phyloP scores from a whole-genome alignment of 2,113 vertebrate species.

The Corydoras sp. region DNA sequence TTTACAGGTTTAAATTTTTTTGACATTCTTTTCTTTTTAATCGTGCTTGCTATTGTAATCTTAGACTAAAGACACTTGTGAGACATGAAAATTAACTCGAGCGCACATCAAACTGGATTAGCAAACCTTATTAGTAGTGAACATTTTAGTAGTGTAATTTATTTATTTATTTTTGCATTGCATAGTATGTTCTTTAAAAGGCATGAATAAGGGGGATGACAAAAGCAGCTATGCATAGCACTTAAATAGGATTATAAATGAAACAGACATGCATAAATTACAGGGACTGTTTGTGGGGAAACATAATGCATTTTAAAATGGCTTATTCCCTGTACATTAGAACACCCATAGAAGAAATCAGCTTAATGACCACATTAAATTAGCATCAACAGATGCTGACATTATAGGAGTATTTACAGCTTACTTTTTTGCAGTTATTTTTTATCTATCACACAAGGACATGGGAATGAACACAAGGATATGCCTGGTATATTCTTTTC shows the following conservation, averaged over 20 bases:
- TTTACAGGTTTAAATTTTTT: no score
- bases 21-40: no score
- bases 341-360: slow-evolving; percentile 32
- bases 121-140: no score
- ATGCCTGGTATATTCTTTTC: no score
- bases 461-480: no score
- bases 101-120: no score
- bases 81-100: no score
- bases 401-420: slow-evolving; percentile 41
- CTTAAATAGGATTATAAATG: slow-evolving; percentile 25
- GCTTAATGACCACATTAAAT: slow-evolving; percentile 31
- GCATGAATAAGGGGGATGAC: not conserved
- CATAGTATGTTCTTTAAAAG: no score
- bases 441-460: slow-evolving; percentile 34
- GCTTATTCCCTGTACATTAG: slow-evolving; percentile 22
- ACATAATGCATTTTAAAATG: slow-evolving; percentile 27
- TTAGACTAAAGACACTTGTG: no score
- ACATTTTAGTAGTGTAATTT: no score
- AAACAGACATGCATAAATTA: slow-evolving; percentile 30
- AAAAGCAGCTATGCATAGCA: slow-evolving; percentile 24
- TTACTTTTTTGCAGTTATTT: slow-evolving; percentile 19
- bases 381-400: slow-evolving; percentile 52
- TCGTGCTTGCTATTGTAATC: no score
- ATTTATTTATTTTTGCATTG: no score
- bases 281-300: slow-evolving; percentile 19